Conservation (phyloP, 2,797 vertebrate genomes). For the Hyperoplus lanceolatus region DNA sequence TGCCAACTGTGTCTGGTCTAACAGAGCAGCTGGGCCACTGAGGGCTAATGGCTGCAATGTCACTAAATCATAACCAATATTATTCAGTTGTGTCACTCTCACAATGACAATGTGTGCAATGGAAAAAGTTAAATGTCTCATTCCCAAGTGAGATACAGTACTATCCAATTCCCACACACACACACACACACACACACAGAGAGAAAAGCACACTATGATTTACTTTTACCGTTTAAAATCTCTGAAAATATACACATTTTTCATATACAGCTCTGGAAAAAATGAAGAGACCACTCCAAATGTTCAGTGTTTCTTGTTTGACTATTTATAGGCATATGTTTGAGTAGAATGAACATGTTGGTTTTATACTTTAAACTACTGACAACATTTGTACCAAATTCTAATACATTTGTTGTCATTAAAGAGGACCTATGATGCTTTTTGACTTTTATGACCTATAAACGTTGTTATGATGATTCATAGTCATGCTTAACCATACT, state of each 20-base stretch:
- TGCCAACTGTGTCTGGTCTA: conserved; percentile 35
- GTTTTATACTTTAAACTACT: too few species aligned
- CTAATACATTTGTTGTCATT: too few species aligned
- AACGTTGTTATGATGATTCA: too few species aligned
- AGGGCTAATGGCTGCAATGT: conserved; percentile 32
- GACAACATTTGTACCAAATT: too few species aligned
- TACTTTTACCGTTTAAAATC: conserved; percentile 3
- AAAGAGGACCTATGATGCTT: too few species aligned
- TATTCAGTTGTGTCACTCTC: conserved; percentile 32
- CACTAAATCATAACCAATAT: conserved; percentile 48
- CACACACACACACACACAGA: neutral
- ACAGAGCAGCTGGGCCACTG: conserved; percentile 11
- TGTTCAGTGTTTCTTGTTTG: too few species aligned
- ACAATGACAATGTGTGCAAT: conserved; percentile 11
- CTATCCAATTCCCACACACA: conserved; percentile 1
- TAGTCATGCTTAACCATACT: too few species aligned
- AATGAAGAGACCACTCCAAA: too few species aligned
- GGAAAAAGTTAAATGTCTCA: conserved; percentile 40
- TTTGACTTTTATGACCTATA: too few species aligned
- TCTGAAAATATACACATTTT: neutral
- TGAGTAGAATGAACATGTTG: too few species aligned
- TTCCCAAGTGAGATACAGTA: conserved; percentile 17
- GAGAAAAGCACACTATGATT: neutral
- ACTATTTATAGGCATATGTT: too few species aligned
- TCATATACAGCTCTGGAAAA: too few species aligned